A percentile compares a stretch with the other conserved stretches of the same genome.
Conservation (phyloP, 2,888 invertebrate species). For the Gisinianus flammeolus region DNA sequence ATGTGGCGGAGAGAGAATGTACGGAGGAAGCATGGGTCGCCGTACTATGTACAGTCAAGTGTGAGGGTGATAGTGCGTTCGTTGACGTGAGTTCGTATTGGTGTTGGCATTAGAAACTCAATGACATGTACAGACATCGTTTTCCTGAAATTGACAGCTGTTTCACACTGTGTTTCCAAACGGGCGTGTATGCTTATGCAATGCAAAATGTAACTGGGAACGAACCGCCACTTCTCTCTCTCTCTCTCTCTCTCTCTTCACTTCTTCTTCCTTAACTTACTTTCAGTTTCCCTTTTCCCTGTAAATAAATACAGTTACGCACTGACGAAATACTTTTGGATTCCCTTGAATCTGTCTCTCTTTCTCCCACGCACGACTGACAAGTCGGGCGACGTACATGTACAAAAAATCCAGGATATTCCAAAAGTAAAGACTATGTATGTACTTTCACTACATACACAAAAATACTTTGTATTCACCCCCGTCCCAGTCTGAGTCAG, state of each 20-base stretch:
- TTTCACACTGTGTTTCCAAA: conserved; percentile 15
- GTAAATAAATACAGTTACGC: background rate
- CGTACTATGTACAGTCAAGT: no score
- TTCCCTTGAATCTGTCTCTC: background rate
- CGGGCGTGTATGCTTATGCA: background rate
- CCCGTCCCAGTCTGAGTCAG: background rate
- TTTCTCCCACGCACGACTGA: background rate
- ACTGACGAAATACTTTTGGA: background rate
- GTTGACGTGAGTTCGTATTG: background rate
- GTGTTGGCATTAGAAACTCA: background rate
- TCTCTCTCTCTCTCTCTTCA: background rate
- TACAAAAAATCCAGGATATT: no score
- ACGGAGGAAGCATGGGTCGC: no score
- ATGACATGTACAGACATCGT: conserved; percentile 27
- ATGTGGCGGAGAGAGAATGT: no score
- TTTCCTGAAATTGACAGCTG: conserved; percentile 37
- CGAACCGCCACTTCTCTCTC: background rate
- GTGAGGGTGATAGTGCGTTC: no score
- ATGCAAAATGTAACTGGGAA: background rate
- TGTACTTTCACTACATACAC: no score
- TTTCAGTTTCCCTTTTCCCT: background rate
- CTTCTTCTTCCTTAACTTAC: background rate
- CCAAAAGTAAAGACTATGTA: no score
- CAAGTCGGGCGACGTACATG: background rate
- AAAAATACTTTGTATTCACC: no score